phyloP scores from a whole-genome alignment of 92 coral and sea anemone species.

The Parazoanthus atlanticus region DNA sequence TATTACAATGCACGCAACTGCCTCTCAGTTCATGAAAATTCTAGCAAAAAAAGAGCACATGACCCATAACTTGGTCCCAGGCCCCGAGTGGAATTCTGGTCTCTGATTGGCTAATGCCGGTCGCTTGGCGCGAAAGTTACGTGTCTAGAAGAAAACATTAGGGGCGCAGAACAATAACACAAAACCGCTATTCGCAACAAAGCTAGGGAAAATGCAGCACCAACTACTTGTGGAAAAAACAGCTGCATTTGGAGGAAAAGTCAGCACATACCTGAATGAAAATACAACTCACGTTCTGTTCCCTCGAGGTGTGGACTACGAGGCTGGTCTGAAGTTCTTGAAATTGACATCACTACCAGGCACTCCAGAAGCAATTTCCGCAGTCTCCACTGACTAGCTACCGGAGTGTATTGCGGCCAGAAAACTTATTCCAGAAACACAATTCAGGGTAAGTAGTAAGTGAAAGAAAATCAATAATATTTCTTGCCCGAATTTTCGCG shows the following conservation, averaged over 20 bases:
- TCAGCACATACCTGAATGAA: constrained; percentile 2
- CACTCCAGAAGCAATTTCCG: constrained; percentile 4
- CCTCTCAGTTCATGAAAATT: no score
- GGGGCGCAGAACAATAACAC: no score
- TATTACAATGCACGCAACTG: no score
- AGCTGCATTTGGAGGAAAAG: not conserved
- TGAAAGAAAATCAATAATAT: not conserved
- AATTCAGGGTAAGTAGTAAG: constrained; percentile 30
- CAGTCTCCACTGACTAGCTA: constrained; percentile 41
- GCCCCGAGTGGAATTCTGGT: no score
- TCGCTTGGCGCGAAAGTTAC: no score
- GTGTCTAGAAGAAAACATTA: no score
- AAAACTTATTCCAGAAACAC: constrained; percentile 20
- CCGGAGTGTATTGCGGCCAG: constrained; percentile 42
- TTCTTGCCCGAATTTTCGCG: no score
- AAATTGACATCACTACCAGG: constrained; percentile 27
- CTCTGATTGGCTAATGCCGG: no score
- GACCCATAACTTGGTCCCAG: no score
- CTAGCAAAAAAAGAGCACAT: no score
- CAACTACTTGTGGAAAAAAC: not conserved
- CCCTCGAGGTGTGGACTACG: constrained; percentile 34
- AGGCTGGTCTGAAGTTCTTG: constrained; percentile 29
- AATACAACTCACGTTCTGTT: constrained; percentile 32
- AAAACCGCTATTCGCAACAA: no score
- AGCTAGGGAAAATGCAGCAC: not conserved